Base-by-base conservation (phyloP, 2,113 vertebrate genomes). In the Pyxicephalus adspersus region DNA sequence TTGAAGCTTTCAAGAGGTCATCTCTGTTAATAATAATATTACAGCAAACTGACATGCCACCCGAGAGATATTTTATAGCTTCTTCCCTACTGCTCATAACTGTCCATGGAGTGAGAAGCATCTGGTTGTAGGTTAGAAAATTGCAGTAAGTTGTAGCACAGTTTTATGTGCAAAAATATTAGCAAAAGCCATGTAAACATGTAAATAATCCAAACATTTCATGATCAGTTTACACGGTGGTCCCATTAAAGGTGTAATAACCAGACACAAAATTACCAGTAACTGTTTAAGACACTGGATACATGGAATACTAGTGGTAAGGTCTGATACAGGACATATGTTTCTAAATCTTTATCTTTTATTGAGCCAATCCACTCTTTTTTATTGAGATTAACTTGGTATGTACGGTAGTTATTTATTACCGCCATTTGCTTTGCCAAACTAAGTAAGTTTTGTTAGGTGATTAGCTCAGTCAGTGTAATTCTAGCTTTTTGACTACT, bases 391-490 rank as follows among this genome's bases (percentile, higher is more conserved):
- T n/a, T n/a, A 20, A 54, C n/a, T 20, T 38, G 8, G 26, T 9
- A 11, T 20, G 50, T 51, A 34, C 54, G 58, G 54, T 17, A 58
- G 20, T 74, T 60, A 74, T 74, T 74, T 60, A 73, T 74, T 74
- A 23, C 55, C 60, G 38, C 31, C 22, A 31, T 74, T 61, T 61
- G 58, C 54, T 26, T 26, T 63, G 73, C 58, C 73, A 60, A 76
- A 60, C 71, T 29, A 61, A 8, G 57, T 63, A 38, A 63, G 58
- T 17, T 64, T 26, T 61, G 38, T 61, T 63, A 58, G 58, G 18
- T 76, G 51, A 76, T 76, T 76, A 63, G 23, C 58, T 63, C 57
- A 61, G 29, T 61, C 73, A 50, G 38, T 64, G 73, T 63, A 63
- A 76, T 51, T 15, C 26, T 38, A 64, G 31, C 34, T 28, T 18